Conservation (phyloP, 2,888 invertebrate species). For the Blastobasis adustella region DNA sequence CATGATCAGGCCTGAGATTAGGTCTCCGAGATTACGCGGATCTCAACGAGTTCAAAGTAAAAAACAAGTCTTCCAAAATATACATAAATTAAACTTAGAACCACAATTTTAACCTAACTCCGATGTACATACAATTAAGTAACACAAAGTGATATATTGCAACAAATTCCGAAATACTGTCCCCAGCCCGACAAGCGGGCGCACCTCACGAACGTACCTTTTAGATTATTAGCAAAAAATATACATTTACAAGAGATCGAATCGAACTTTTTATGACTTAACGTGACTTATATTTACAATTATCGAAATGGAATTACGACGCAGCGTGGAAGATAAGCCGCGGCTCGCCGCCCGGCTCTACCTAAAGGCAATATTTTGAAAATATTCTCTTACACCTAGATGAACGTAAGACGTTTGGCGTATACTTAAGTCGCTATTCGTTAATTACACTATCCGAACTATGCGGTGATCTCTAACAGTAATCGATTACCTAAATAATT, state of each 20-base stretch:
- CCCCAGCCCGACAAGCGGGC: constrained; percentile 22
- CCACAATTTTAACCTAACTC: constrained; percentile 49
- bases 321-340: constrained; percentile 67
- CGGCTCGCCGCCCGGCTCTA: constrained; percentile 35
- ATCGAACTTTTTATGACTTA: constrained; percentile 69
- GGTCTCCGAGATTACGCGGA: constrained; percentile 70
- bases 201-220: constrained; percentile 29
- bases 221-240: constrained; percentile 61
- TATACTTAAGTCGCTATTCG: constrained; percentile 72
- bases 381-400: constrained; percentile 67
- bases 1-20: constrained; percentile 64
- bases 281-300: constrained; percentile 71
- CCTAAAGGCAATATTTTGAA: constrained; percentile 73
- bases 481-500: constrained; percentile 66
- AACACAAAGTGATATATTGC: constrained; percentile 66
- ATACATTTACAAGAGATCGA: constrained; percentile 75
- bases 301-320: constrained; percentile 72
- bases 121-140: constrained; percentile 66
- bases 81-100: constrained; percentile 59
- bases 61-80: constrained; percentile 53
- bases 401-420: constrained; percentile 75
- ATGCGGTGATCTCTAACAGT: constrained; percentile 70
- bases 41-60: constrained; percentile 40
- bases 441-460: constrained; percentile 72
- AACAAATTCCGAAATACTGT: constrained; percentile 55